Conservation (phyloP, 2,797 vertebrate genomes). For the Bufotes viridis region DNA sequence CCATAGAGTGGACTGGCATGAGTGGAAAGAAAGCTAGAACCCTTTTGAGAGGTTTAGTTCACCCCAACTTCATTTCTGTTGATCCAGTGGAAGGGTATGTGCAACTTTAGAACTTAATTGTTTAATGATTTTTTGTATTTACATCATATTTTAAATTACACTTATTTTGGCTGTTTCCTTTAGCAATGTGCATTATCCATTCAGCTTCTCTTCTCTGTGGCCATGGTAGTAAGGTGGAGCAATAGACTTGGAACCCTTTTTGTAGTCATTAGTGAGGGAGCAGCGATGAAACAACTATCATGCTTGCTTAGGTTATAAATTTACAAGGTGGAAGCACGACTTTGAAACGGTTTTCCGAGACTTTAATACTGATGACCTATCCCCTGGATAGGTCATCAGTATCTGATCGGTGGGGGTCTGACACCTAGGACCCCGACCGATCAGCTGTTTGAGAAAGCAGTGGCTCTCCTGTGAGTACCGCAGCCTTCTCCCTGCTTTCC, state of each 20-base stretch:
- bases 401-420: no score
- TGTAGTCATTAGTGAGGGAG: neutral
- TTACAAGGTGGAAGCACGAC: neutral
- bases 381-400: no score
- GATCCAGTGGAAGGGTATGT: conserved; percentile 87
- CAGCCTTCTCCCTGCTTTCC: no score
- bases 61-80: conserved; percentile 78
- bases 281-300: neutral
- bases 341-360: neutral
- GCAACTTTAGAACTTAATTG: conserved; percentile 45
- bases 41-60: conserved; percentile 77
- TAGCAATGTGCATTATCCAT: neutral
- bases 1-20: conserved; percentile 80
- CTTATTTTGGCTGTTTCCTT: neutral
- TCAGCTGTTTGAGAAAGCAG: no score
- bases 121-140: neutral
- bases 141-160: neutral
- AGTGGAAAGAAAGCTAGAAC: conserved; percentile 80
- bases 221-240: neutral
- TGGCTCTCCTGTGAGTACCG: no score
- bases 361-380: no score
- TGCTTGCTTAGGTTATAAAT: neutral
- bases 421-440: no score
- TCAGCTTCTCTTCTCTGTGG: neutral
- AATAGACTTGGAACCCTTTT: neutral